Percentiles rank a stretch among this genome's conserved stretches.
Conservation (phyloP, 2,113 vertebrate genomes). For the Chamaea fasciata region DNA sequence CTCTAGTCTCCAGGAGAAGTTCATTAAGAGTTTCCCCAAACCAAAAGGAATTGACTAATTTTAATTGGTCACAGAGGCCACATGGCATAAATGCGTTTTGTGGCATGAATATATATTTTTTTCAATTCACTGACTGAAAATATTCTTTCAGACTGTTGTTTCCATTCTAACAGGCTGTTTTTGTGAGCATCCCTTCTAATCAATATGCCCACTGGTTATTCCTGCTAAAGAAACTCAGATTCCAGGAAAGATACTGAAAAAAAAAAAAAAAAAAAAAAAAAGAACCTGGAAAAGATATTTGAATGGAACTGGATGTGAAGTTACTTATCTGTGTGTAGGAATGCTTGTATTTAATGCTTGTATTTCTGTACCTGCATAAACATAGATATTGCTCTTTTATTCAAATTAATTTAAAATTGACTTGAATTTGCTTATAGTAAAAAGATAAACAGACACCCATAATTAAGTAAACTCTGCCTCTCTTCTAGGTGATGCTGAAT, state of each 20-base stretch:
- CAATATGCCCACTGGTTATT: not conserved
- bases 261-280: not conserved
- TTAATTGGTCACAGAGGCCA: constrained; percentile 42
- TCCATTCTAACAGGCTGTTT: not conserved
- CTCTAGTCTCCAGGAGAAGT: constrained; percentile 10
- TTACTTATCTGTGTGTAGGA: not conserved
- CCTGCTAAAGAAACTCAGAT: not conserved
- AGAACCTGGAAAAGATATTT: not conserved
- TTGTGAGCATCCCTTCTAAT: not conserved
- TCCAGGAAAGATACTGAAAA: not conserved
- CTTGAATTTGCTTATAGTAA: not conserved
- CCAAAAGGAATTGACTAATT: constrained; percentile 6
- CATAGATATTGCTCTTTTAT: not conserved
- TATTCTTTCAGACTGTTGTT: not conserved
- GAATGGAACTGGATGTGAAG: not conserved
- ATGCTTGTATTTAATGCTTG: not conserved
- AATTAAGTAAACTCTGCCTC: not conserved
- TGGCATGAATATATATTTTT: not conserved
- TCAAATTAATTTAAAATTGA: not conserved
- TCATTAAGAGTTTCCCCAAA: constrained; percentile 28
- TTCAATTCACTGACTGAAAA: not conserved
- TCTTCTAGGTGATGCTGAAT: not conserved
- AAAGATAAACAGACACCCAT: not conserved
- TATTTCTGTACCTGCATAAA: not conserved
- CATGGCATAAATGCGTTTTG: not conserved